Evolutionary conservation across 2,888 invertebrate species (phyloP).

Genomic region (Drosophila infuscata): DNA sequence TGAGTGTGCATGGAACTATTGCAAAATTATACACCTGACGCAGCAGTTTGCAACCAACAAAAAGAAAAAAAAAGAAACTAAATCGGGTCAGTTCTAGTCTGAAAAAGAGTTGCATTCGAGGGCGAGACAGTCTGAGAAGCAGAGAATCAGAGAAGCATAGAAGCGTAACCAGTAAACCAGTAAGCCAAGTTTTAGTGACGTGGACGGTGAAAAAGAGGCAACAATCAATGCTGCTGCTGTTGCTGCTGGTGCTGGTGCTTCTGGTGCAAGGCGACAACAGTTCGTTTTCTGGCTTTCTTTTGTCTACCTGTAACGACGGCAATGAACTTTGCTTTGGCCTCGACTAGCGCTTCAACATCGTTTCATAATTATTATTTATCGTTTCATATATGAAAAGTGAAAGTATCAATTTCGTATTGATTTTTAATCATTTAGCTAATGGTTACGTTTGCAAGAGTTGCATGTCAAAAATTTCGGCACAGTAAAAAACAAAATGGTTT

Average conservation of each 20-base stretch:
- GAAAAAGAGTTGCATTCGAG: conserved; percentile 47
- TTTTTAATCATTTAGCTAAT: conserved; percentile 16
- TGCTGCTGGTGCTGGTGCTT: background rate
- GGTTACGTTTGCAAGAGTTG: conserved; percentile 21
- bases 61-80: conserved; percentile 47
- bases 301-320: conserved; percentile 52
- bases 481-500: background rate
- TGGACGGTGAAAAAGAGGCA: conserved; percentile 58
- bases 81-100: conserved; percentile 67
- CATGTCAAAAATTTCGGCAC: conserved; percentile 20
- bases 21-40: conserved; percentile 40
- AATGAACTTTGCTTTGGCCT: conserved; percentile 66
- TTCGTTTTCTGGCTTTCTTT: conserved; percentile 63
- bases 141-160: conserved; percentile 28
- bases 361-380: conserved; percentile 60
- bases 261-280: conserved; percentile 3
- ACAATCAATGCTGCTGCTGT: conserved; percentile 2
- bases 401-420: conserved; percentile 49
- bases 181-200: conserved; percentile 66
- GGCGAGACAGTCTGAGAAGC: conserved; percentile 18
- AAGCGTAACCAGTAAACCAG: conserved; percentile 69
- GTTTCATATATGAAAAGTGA: conserved; percentile 48
- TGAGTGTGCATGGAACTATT: conserved; percentile 48
- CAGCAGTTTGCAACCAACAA: conserved; percentile 41
- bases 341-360: conserved; percentile 26